A percentile compares a stretch with the other conserved stretches of the same genome.
Evolutionary conservation across 2,797 vertebrate species (phyloP).

Genomic region (Sebastes trivittatus): DNA sequence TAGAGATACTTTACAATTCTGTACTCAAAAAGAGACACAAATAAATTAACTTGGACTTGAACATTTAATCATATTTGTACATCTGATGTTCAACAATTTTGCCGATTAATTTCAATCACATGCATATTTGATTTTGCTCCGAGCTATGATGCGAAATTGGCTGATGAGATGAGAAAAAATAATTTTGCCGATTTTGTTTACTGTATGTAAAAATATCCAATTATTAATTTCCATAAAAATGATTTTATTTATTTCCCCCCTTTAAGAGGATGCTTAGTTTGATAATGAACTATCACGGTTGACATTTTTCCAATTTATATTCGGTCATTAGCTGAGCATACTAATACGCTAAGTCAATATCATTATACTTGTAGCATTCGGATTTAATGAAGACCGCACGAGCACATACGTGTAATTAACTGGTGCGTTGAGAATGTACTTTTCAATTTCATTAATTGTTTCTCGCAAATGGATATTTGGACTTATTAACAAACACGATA

Average conservation of each 20-base stretch:
- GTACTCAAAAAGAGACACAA: background rate
- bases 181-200: conserved; percentile 26
- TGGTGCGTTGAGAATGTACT: conserved; percentile 33
- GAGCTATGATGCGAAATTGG: conserved; percentile 17
- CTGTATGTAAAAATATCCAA: conserved; percentile 33
- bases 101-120: background rate
- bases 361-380: conserved; percentile 46
- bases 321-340: conserved; percentile 46
- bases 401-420: conserved; percentile 60
- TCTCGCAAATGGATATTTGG: conserved; percentile 45
- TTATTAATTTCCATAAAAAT: conserved; percentile 43
- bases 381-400: conserved; percentile 59
- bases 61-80: background rate
- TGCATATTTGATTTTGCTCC: conserved; percentile 16
- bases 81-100: background rate
- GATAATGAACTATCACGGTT: conserved; percentile 52
- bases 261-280: conserved; percentile 29
- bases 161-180: conserved; percentile 30
- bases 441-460: conserved; percentile 56
- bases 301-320: conserved; percentile 58
- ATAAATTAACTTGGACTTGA: background rate
- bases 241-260: conserved; percentile 40
- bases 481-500: conserved; percentile 30
- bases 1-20: background rate
- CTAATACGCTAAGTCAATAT: conserved; percentile 53